These are phyloP conservation scores for Zelleria hepariella DNA, from an alignment of 2,888 invertebrate species.

Conservation along the genomic window DNA sequence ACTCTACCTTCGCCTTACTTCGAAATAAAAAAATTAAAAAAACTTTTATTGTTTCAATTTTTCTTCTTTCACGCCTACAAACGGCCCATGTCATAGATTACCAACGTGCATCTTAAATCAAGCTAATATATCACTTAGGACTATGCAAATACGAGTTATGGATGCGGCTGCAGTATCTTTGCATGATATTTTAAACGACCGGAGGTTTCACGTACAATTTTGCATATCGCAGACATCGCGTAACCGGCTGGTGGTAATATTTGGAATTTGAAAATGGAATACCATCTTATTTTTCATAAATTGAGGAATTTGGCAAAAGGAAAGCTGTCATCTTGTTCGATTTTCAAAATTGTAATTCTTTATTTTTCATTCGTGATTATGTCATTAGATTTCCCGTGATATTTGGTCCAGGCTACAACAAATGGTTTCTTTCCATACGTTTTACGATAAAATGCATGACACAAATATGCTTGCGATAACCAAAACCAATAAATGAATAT, in stretches of 20 bases:
- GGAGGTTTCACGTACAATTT: slow-evolving; percentile 24
- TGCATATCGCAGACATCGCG: slow-evolving; percentile 25
- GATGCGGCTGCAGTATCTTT: slow-evolving; percentile 10
- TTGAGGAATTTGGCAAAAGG: not conserved
- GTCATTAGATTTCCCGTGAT: no score
- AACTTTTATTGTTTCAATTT: slow-evolving; percentile 10
- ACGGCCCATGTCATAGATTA: slow-evolving; percentile 3
- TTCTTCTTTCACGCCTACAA: slow-evolving; percentile 7
- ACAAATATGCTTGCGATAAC: no score
- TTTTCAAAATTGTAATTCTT: no score
- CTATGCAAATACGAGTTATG: slow-evolving; percentile 10
- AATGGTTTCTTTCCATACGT: no score
- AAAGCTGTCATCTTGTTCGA: not conserved
- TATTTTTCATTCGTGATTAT: no score
- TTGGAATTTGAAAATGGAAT: not conserved
- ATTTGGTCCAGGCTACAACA: no score
- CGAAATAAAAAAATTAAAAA: not conserved
- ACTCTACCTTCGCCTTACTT: not conserved
- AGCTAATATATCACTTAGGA: slow-evolving; percentile 8
- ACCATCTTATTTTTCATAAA: not conserved
- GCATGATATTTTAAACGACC: slow-evolving; percentile 20
- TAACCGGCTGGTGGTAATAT: slow-evolving; percentile 12
- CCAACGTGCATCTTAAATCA: not conserved
- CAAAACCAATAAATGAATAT: no score
- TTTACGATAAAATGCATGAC: no score